These are phyloP conservation scores for Antigone vipio DNA, from an alignment of 2,113 vertebrate species.

Conservation along the genomic window DNA sequence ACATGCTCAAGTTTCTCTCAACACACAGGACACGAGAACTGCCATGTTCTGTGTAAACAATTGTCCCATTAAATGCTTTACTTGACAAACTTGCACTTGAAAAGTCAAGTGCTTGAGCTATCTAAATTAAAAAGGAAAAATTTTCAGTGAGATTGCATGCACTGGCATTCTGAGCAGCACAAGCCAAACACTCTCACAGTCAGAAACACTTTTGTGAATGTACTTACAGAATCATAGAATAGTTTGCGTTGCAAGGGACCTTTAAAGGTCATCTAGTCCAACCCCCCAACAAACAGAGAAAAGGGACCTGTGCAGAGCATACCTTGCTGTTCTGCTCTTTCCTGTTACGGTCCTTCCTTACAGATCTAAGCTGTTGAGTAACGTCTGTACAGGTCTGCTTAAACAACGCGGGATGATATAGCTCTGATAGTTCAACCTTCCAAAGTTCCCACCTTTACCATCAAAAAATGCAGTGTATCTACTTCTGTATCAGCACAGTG, in stretches of 20 bases:
- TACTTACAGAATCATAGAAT: too few species aligned
- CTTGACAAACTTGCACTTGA: not conserved
- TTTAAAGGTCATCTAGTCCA: too few species aligned
- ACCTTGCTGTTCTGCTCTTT: not conserved
- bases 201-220: not conserved
- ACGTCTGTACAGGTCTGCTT: not conserved
- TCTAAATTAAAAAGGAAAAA: not conserved
- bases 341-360: fast-evolving
- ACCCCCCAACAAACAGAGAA: not conserved
- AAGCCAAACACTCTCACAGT: fast-evolving
- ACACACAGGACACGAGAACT: not conserved
- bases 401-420: fast-evolving
- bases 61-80: not conserved
- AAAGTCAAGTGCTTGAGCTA: not conserved
- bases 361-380: not conserved
- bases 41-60: not conserved
- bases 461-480: fast-evolving
- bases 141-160: fast-evolving
- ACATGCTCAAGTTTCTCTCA: not conserved
- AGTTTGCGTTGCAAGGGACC: too few species aligned
- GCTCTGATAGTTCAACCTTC: fast-evolving
- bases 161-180: not conserved
- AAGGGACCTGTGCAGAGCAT: fast-evolving
- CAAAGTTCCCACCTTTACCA: not conserved
- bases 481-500: not conserved